Evolutionary conservation across 2,888 invertebrate genomes (phyloP), one percentile per base, ranked within the genome.

Genomic region (Spodoptera picta): DNA sequence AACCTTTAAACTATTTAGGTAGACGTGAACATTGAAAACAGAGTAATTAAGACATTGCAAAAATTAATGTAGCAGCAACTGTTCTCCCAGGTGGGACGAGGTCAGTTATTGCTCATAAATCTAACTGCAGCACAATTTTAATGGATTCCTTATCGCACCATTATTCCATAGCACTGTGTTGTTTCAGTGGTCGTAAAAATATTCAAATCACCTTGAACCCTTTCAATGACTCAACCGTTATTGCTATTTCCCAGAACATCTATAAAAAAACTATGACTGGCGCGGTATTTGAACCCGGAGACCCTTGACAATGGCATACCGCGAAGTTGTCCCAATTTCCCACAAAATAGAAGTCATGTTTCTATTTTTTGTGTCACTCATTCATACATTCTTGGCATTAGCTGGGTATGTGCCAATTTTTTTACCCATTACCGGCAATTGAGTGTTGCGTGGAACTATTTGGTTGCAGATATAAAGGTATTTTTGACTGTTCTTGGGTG

Each of bases 331-430:
- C 44, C 56, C 46, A 60, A 53, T 65, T 61, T 43, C 46, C 14
- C 23, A 46, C 49, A 43, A 69, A 73, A 62, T 58, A 45, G 56
- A 43, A 63, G 31, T 23, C 54, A 69, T 54, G 51, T 65, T 73
- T 56, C 44, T 55, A 45, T 58, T 65, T 70, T 72, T 75, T 65
- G 54, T 76, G 73, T 75, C 80, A 79, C 72, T 79, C 82, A 83
- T 77, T 80, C 78, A 83, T 73, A 69, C 73, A 73, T 74, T 73
- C 66, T 54, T 51, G 49, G 68, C 62, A 67, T 68, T 56, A 61
- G 67, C 75, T 84, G 84, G 84, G 58, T 4, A 4, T 1, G 0
- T 10, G 82, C 84, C 85, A 85, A 1, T 54, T 68, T 79, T 80
- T 81, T 77, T 62, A 31, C 50, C 55, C 67, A 73, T 70, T 64